A percentile compares a stretch with the other conserved stretches of the same genome.
These are phyloP conservation scores for Protaetia brevitarsis DNA, from an alignment of 1,140 invertebrate genomes.

Conservation along the genomic window DNA sequence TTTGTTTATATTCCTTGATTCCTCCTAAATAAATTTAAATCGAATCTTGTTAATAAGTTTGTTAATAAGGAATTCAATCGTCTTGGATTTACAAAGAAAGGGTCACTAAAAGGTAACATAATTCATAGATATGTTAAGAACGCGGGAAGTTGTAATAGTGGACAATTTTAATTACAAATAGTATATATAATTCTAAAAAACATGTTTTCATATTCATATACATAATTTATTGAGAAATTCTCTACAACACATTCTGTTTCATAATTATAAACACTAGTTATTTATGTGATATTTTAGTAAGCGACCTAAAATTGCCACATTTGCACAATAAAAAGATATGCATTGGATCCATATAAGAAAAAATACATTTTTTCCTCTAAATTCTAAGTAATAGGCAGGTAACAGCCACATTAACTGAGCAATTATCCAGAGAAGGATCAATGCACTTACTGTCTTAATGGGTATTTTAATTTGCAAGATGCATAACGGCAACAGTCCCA, in stretches of 20 bases:
- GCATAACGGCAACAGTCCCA: slow-evolving; percentile 80
- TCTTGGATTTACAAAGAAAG: no score
- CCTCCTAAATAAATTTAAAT: not conserved
- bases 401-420: slow-evolving; percentile 86
- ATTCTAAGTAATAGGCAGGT: slow-evolving; percentile 89
- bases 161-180: no score
- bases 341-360: slow-evolving; percentile 74
- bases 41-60: no score
- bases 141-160: no score
- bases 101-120: no score
- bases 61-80: no score
- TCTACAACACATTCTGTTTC: no score
- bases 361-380: slow-evolving; percentile 80
- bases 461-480: slow-evolving; percentile 63
- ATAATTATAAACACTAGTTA: no score
- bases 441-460: slow-evolving; percentile 49
- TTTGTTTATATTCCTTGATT: not conserved
- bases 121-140: no score
- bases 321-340: slow-evolving; percentile 73
- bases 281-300: slow-evolving; percentile 60
- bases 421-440: slow-evolving; percentile 67
- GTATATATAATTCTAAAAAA: no score
- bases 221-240: no score
- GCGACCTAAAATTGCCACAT: slow-evolving; percentile 69
- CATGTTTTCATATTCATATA: no score